Conservation (phyloP, 1,140 invertebrate species). For the Hypothenemus hampei region DNA sequence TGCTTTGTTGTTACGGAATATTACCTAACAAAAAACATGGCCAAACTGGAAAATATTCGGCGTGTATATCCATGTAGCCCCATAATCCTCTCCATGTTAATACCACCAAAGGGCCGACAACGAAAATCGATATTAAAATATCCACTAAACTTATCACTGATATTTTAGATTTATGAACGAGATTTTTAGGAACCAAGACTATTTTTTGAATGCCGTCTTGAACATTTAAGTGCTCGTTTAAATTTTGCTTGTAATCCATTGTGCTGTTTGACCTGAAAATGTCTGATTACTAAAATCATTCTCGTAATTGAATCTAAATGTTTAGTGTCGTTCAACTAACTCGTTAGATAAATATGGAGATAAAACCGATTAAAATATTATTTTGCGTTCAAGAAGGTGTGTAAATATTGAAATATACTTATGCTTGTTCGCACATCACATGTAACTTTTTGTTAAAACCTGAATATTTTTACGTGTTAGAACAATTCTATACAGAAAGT, state of each 20-base stretch:
- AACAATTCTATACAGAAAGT: too few relatives aligned
- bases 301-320: too few relatives aligned
- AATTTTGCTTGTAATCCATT: background rate
- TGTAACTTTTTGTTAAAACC: too few relatives aligned
- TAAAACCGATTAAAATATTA: too few relatives aligned
- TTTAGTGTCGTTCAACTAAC: too few relatives aligned
- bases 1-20: background rate
- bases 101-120: conserved; percentile 21
- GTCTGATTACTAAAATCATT: too few relatives aligned
- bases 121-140: conserved; percentile 17
- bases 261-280: background rate
- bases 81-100: conserved; percentile 17
- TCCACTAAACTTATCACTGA: conserved; percentile 20
- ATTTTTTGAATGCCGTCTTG: conserved; percentile 13
- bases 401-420: too few relatives aligned
- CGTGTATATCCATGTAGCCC: conserved; percentile 20
- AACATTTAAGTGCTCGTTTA: background rate
- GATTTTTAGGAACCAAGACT: conserved; percentile 5
- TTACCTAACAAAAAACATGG: conserved; percentile 18
- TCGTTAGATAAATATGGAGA: too few relatives aligned
- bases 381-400: too few relatives aligned
- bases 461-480: too few relatives aligned
- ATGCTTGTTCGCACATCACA: too few relatives aligned
- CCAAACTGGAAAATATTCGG: conserved; percentile 12
- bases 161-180: background rate